phyloP scores from a whole-genome alignment of 2,888 invertebrate species.

The Salpingus planirostris region DNA sequence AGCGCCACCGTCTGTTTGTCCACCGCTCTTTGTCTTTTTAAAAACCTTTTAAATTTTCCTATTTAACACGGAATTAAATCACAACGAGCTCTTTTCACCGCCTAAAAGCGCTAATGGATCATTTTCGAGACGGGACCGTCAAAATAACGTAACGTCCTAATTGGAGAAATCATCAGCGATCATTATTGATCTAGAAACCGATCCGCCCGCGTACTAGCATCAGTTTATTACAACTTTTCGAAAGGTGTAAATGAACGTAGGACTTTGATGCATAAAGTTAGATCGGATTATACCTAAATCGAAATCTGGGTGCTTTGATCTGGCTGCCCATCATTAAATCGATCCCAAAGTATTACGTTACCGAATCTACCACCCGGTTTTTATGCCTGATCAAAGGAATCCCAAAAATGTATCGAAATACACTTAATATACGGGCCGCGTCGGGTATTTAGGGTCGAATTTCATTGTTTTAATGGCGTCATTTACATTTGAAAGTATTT shows the following conservation, averaged over 20 bases:
- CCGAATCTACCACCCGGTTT: slow-evolving; percentile 12
- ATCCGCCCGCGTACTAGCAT: too few species aligned
- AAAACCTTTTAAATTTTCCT: slow-evolving; percentile 14
- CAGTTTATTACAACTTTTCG: too few species aligned
- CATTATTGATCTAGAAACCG: too few species aligned
- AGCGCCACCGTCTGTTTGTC: slow-evolving; percentile 13
- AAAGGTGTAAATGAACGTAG: too few species aligned
- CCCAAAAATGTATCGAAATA: slow-evolving; percentile 13
- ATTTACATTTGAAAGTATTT: slow-evolving; percentile 17
- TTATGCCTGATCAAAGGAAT: slow-evolving; percentile 8
- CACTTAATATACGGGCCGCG: slow-evolving; percentile 12
- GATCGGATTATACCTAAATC: too few species aligned
- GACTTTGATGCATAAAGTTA: too few species aligned
- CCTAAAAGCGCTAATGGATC: slow-evolving; percentile 8
- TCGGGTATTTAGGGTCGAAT: slow-evolving; percentile 15
- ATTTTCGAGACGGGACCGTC: too few species aligned
- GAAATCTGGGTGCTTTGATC: too few species aligned
- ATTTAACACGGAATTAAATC: slow-evolving; percentile 9
- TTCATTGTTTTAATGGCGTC: slow-evolving; percentile 17
- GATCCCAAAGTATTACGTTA: too few species aligned
- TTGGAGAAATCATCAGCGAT: too few species aligned
- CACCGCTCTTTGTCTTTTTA: slow-evolving; percentile 13
- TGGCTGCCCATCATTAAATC: too few species aligned
- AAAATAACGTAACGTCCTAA: too few species aligned
- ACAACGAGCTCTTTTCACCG: slow-evolving; percentile 11